These are phyloP conservation scores for Dryomyza anilis DNA, from an alignment of 2,888 invertebrate genomes.

Conservation along the genomic window DNA sequence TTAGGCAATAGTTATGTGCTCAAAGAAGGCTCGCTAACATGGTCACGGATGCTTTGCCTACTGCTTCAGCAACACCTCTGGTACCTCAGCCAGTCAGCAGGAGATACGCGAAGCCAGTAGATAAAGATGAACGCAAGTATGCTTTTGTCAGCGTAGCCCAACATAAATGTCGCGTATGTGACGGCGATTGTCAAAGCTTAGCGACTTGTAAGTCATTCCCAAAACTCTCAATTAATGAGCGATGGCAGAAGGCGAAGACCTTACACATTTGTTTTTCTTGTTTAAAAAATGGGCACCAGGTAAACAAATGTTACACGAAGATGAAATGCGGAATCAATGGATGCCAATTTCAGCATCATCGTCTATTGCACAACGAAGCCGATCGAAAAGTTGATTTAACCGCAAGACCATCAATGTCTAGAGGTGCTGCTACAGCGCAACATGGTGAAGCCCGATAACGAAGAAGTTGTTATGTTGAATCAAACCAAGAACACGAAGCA, in stretches of 20 bases:
- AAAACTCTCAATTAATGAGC: not conserved
- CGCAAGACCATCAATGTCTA: not conserved
- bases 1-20: conserved; percentile 6
- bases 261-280: not conserved
- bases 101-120: not conserved
- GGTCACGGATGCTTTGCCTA: not conserved
- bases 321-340: not conserved
- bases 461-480: not conserved
- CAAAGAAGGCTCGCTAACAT: conserved; percentile 1
- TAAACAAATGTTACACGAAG: not conserved
- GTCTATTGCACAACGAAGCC: not conserved
- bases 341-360: not conserved
- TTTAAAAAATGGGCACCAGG: not conserved
- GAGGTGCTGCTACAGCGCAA: not conserved
- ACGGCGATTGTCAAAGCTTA: not conserved
- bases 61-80: not conserved
- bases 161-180: not conserved
- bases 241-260: not conserved
- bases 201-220: not conserved
- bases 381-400: not conserved
- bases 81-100: not conserved
- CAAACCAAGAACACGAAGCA: not conserved
- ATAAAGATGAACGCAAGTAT: not conserved
- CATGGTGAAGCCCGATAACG: not conserved
- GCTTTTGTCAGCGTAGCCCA: not conserved